Base-by-base conservation (phyloP, 2,113 vertebrate genomes). In the Phrynosoma blainvillii region DNA sequence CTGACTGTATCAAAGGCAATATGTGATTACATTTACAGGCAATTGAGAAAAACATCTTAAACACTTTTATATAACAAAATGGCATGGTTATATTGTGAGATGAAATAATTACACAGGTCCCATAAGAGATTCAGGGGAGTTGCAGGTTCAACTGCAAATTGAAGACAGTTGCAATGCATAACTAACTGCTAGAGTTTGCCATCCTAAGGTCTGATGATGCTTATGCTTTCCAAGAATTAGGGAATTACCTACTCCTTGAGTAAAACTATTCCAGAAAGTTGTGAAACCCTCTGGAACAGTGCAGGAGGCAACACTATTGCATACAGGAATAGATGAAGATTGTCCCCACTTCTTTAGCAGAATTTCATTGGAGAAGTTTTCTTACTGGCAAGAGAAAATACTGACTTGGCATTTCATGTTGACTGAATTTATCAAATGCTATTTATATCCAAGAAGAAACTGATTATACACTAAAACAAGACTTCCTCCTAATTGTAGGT, bases 21-120 rank as follows among this genome's bases (percentile, higher is more conserved):
- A 82, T 84, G 40, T 88, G 90, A 92, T 92, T 89, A 90, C 73
- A 93, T 88, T 86, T 89, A 92, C 23, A 90, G 84, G 83, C 90
- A 89, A 92, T 71, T 95, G 89, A 92, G 82, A 92, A 95, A 93
- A 95, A 59, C 32, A 71, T 92, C 92, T 93, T 87, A 89, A 95
- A 77, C 14, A 83, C 77, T 85, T 93, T 74, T 92, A 6, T 83
- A 86, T 90, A 79, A 95, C 90, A 95, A 90, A 83, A 47, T 59
- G 76, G 18, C 86, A 82, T 93, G 84, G 92, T 93, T 94, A 56
- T 42, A 70, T 16, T 91, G 82, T 71, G n/a, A 91, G 56, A 85
- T 92, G 74, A 68, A 47, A 25, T 30, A 79, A 54, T 62, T n/a
- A 11, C 84, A 90, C 32, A 56, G 11, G 47, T n/a, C 74, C 20